Percentiles rank a stretch among this genome's conserved stretches.
Conservation (phyloP, 2,888 invertebrate species). For the Osmoderma eremita region DNA sequence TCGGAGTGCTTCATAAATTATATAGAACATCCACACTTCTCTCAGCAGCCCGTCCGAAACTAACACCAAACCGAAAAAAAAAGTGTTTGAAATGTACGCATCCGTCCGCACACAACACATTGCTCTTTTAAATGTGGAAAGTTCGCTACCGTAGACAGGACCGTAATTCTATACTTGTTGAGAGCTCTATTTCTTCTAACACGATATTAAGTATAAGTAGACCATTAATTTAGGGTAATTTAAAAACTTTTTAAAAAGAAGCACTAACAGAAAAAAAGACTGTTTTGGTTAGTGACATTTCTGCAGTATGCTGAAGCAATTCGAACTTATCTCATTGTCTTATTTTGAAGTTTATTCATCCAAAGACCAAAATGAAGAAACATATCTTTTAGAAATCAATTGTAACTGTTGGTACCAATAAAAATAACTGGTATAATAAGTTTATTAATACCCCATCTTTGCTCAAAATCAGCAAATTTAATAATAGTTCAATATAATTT, state of each 20-base stretch:
- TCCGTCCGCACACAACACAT: conserved; percentile 25
- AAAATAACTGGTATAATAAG: no score
- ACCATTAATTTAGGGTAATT: neutral
- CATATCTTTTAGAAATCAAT: no score
- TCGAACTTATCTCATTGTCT: neutral
- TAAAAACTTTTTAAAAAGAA: no score
- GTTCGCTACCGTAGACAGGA: conserved; percentile 14
- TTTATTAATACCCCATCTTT: no score
- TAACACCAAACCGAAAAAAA: conserved; percentile 23
- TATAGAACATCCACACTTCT: conserved; percentile 47
- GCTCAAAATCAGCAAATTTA: no score
- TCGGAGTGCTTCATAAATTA: conserved; percentile 50
- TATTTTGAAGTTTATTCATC: no score
- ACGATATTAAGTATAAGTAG: neutral
- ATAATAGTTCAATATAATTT: no score
- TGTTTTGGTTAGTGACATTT: neutral
- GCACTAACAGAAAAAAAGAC: no score
- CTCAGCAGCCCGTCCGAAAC: conserved; percentile 34
- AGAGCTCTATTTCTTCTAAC: neutral
- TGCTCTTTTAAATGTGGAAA: conserved; percentile 27
- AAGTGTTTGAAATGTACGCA: conserved; percentile 28
- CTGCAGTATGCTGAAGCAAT: no score
- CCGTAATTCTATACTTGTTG: neutral
- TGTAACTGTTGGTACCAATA: no score
- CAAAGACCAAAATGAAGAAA: no score